These are phyloP conservation scores for Eulemur macaco DNA, from an alignment of 2,113 vertebrate genomes.

Conservation along the genomic window DNA sequence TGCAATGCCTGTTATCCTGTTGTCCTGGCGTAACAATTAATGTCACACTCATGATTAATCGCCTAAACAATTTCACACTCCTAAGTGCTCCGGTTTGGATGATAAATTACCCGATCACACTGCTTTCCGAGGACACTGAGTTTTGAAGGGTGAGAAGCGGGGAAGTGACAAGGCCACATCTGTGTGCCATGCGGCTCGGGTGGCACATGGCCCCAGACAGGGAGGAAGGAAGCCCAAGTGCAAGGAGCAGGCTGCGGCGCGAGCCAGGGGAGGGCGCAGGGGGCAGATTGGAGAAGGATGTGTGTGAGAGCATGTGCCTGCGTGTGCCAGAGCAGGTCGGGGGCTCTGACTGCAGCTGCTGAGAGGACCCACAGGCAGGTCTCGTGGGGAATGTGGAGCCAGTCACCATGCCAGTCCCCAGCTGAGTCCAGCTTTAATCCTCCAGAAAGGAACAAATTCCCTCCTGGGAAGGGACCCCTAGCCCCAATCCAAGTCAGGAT, in stretches of 20 bases:
- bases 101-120: fast-evolving
- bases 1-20: fast-evolving
- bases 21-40: not conserved
- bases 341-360: not conserved
- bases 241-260: not conserved
- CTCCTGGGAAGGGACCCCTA: too few species aligned
- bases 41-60: not conserved
- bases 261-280: fast-evolving
- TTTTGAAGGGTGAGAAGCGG: fast-evolving
- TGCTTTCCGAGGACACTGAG: not conserved
- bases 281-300: not conserved
- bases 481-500: not conserved
- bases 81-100: not conserved
- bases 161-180: not conserved
- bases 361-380: not conserved
- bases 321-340: not conserved
- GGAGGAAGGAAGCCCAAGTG: fast-evolving
- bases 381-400: not conserved
- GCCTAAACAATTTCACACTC: not conserved
- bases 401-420: not conserved
- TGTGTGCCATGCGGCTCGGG: fast-evolving
- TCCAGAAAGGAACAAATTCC: not conserved
- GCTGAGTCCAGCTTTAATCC: fast-evolving
- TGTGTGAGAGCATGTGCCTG: fast-evolving
- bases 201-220: fast-evolving